Evolutionary conservation across 2,888 invertebrate genomes (phyloP).

Genomic region (Lepas anatifera): DNA sequence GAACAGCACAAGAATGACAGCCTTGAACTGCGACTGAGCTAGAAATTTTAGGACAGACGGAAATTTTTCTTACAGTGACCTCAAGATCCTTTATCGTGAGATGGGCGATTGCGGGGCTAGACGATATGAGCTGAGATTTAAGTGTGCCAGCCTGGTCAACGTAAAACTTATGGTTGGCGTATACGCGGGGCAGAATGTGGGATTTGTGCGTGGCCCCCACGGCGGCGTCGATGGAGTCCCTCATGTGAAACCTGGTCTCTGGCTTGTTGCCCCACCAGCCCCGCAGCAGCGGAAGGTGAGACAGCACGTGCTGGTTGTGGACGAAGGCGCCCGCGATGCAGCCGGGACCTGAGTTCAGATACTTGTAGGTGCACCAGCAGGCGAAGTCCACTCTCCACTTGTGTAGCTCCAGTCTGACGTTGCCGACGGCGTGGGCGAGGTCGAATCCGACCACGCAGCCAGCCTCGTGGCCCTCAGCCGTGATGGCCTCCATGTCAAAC

Average conservation of each 20-base stretch:
- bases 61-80: too few relatives aligned
- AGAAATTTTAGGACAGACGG: too few relatives aligned
- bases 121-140: too few relatives aligned
- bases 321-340: conserved; percentile 40
- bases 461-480: conserved; percentile 38
- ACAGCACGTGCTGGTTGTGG: conserved; percentile 34
- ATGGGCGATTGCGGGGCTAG: too few relatives aligned
- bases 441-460: conserved; percentile 46
- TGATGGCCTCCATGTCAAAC: conserved; percentile 42
- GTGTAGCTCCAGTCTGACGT: conserved; percentile 41
- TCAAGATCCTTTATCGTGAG: too few relatives aligned
- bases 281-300: conserved; percentile 30
- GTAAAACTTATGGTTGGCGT: too few relatives aligned
- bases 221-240: conserved; percentile 36
- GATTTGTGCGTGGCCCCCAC: conserved; percentile 37
- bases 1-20: too few relatives aligned
- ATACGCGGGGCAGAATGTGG: too few relatives aligned
- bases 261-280: conserved; percentile 46
- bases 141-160: too few relatives aligned
- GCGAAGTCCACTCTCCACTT: conserved; percentile 47
- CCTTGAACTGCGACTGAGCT: too few relatives aligned
- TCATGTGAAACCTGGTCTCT: conserved; percentile 40
- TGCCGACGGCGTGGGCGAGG: conserved; percentile 45
- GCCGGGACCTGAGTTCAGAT: conserved; percentile 40
- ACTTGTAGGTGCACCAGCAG: conserved; percentile 29